These are phyloP conservation scores for Grapholita molesta DNA, from an alignment of 1,140 invertebrate species.

Conservation along the genomic window DNA sequence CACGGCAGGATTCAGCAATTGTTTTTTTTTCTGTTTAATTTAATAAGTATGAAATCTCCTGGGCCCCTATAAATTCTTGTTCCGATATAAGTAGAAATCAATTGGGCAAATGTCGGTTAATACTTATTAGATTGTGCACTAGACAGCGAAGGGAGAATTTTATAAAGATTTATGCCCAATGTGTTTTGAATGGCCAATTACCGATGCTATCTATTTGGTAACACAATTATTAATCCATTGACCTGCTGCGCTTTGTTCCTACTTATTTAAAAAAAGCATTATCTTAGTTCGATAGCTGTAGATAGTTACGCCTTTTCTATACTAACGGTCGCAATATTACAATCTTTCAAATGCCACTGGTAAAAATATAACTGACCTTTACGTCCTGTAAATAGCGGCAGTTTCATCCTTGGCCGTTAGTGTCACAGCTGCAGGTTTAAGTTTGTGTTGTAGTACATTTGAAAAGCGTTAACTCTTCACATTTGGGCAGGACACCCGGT, in stretches of 20 bases:
- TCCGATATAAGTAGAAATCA: background rate
- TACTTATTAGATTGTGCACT: background rate
- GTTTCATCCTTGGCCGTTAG: background rate
- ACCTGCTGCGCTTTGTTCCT: slow-evolving; percentile 25
- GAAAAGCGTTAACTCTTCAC: slow-evolving; percentile 26
- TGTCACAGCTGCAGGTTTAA: background rate
- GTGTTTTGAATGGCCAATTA: background rate
- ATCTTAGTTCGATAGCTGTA: background rate
- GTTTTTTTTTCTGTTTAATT: too few relatives aligned
- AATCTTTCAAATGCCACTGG: background rate
- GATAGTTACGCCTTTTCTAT: background rate
- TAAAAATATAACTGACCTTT: background rate
- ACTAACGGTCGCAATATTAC: background rate
- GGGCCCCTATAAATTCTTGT: background rate
- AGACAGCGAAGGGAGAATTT: background rate
- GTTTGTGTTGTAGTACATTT: slow-evolving; percentile 32
- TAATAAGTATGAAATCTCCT: background rate
- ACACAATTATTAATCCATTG: slow-evolving; percentile 49
- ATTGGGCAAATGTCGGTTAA: background rate
- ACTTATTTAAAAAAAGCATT: background rate
- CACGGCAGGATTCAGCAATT: too few relatives aligned
- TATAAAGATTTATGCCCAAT: slow-evolving; percentile 9
- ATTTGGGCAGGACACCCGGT: slow-evolving; percentile 41
- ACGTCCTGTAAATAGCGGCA: background rate
- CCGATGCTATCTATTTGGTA: slow-evolving; percentile 24